phyloP scores from a whole-genome alignment of 2,888 invertebrate genomes.

The Drosophila paracracens region DNA sequence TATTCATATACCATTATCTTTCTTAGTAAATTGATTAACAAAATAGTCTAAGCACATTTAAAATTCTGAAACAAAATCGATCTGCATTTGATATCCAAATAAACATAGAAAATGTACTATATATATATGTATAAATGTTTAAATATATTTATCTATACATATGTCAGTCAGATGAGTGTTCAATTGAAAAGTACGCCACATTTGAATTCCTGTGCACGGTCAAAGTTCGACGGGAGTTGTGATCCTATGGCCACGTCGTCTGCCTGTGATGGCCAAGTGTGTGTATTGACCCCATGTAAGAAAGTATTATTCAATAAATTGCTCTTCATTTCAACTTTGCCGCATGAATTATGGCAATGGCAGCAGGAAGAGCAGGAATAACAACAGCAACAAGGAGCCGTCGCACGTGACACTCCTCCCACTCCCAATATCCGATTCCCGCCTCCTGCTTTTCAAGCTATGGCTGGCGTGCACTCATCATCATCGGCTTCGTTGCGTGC shows the following conservation, averaged over 20 bases:
- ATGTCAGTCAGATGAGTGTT: not conserved
- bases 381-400: conserved; percentile 30
- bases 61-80: not conserved
- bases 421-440: not conserved
- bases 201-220: conserved; percentile 16
- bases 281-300: conserved; percentile 49
- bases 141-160: not conserved
- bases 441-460: conserved; percentile 58
- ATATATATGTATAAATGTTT: not conserved
- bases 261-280: conserved; percentile 4
- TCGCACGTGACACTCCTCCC: conserved; percentile 66
- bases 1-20: not conserved
- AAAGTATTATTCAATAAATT: conserved; percentile 80
- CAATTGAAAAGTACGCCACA: conserved; percentile 14
- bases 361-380: conserved; percentile 25
- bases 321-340: conserved; percentile 66
- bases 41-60: not conserved
- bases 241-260: conserved; percentile 6
- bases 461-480: conserved; percentile 73
- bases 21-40: not conserved
- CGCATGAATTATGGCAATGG: conserved; percentile 73
- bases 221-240: conserved; percentile 14
- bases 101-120: not conserved
- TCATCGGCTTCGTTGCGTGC: conserved; percentile 73
- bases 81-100: not conserved